A percentile compares a stretch with the other conserved stretches of the same genome.
Evolutionary conservation across 1,140 invertebrate genomes (phyloP).

Genomic region (Halesus radiatus): DNA sequence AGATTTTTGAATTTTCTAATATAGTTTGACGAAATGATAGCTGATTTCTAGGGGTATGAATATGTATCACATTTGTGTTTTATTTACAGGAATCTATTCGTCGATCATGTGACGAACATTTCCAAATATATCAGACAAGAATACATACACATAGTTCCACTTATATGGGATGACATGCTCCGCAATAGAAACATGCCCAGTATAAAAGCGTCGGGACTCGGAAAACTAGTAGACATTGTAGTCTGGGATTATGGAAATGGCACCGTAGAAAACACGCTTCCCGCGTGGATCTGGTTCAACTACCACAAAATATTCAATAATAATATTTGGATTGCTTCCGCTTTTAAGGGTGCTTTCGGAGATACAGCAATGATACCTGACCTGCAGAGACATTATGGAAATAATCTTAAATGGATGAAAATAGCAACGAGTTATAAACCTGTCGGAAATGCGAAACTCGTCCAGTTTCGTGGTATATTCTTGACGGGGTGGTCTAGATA

Average conservation of each 20-base stretch:
- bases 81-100: constrained; percentile 74
- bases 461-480: constrained; percentile 60
- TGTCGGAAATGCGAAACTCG: constrained; percentile 58
- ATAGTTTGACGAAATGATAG: background rate
- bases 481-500: constrained; percentile 84
- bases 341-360: constrained; percentile 92
- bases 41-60: no score
- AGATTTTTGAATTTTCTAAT: constrained; percentile 33
- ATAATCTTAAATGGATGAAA: constrained; percentile 63
- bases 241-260: constrained; percentile 80
- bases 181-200: constrained; percentile 77
- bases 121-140: constrained; percentile 75
- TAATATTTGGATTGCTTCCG: constrained; percentile 90
- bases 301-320: constrained; percentile 44
- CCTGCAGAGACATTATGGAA: constrained; percentile 61
- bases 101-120: constrained; percentile 79
- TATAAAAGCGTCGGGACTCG: constrained; percentile 79
- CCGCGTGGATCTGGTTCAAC: constrained; percentile 44
- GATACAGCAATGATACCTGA: constrained; percentile 79
- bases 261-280: constrained; percentile 69
- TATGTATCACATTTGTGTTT: background rate
- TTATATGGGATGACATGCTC: constrained; percentile 98
- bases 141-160: constrained; percentile 77
- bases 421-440: constrained; percentile 61
- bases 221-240: constrained; percentile 86